These are phyloP conservation scores for Poeciliopsis prolifica DNA, from an alignment of 2,113 vertebrate genomes.

Conservation along the genomic window DNA sequence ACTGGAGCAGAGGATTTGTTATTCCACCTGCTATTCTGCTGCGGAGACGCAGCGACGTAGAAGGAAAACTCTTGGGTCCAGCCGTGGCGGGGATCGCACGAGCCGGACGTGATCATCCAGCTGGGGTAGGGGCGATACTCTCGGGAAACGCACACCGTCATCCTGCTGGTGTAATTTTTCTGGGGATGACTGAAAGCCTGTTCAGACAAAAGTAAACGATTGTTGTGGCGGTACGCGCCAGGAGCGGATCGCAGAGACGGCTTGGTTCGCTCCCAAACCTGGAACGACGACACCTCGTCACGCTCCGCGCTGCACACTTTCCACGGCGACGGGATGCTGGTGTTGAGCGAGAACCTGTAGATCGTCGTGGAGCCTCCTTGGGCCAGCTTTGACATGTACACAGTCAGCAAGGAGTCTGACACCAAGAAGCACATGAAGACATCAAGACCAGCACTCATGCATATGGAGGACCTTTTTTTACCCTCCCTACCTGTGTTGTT, in stretches of 20 bases:
- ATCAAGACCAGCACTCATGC: not conserved
- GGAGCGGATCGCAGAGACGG: not conserved
- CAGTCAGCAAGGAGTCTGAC: conserved; percentile 86
- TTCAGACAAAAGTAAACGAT: conserved; percentile 52
- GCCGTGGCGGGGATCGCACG: conserved; percentile 87
- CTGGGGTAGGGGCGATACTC: conserved; percentile 88
- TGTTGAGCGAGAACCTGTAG: conserved; percentile 91
- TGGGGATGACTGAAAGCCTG: conserved; percentile 93
- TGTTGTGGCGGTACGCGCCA: not conserved
- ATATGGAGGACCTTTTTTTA: not conserved
- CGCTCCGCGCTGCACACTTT: conserved; percentile 81
- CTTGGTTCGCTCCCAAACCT: conserved; percentile 79
- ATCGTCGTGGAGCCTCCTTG: conserved; percentile 79
- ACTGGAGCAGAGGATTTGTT: not conserved
- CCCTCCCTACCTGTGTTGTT: conserved; percentile 60
- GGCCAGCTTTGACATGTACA: conserved; percentile 89
- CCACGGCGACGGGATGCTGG: conserved; percentile 87
- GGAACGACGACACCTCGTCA: conserved; percentile 90
- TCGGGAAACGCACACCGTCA: conserved; percentile 96
- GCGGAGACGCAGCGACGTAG: conserved; percentile 86
- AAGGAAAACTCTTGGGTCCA: conserved; percentile 95
- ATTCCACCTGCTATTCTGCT: conserved; percentile 87
- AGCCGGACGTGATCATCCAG: conserved; percentile 93
- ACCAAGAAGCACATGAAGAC: not conserved
- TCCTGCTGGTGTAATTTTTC: conserved; percentile 94